Evolutionary conservation across 2,888 invertebrate species (phyloP).

Genomic region (Chrysolina oricalcia): DNA sequence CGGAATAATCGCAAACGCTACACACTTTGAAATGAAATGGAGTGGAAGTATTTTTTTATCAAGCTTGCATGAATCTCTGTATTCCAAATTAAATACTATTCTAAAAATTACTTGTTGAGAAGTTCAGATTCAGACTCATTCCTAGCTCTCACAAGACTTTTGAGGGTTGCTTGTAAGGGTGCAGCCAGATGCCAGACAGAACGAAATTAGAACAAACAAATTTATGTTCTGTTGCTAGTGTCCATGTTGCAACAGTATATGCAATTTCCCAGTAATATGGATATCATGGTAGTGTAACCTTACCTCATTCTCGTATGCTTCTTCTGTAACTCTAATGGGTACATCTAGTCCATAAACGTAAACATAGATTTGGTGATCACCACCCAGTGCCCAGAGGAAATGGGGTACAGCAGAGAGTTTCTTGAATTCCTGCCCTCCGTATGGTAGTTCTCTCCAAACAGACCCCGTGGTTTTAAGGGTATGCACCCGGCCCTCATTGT

Average conservation of each 20-base stretch:
- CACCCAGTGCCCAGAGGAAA: slow-evolving; percentile 94
- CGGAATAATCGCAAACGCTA: too few relatives aligned
- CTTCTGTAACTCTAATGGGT: slow-evolving; percentile 91
- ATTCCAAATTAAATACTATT: too few relatives aligned
- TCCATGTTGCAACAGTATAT: neutral
- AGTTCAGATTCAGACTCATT: too few relatives aligned
- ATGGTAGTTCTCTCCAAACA: slow-evolving; percentile 90
- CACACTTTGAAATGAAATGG: too few relatives aligned
- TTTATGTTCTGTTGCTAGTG: too few relatives aligned
- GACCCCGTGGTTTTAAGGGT: slow-evolving; percentile 86
- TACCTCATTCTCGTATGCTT: slow-evolving; percentile 93
- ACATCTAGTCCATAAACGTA: slow-evolving; percentile 92
- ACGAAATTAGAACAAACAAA: too few relatives aligned
- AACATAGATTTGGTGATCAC: slow-evolving; percentile 93
- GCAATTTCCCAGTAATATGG: neutral
- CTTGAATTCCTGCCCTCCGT: slow-evolving; percentile 91
- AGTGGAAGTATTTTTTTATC: too few relatives aligned
- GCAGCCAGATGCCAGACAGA: too few relatives aligned
- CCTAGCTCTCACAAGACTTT: too few relatives aligned
- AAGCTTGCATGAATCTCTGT: too few relatives aligned
- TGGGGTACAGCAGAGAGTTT: slow-evolving; percentile 88
- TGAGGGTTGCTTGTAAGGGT: too few relatives aligned
- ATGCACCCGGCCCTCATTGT: slow-evolving; percentile 91
- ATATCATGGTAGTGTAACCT: slow-evolving; percentile 23
- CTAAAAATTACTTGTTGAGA: too few relatives aligned